These are phyloP conservation scores for Sanderia malayensis DNA, from an alignment of 30 jellyfish, hydroid and myxozoan genomes.

Conservation along the genomic window DNA sequence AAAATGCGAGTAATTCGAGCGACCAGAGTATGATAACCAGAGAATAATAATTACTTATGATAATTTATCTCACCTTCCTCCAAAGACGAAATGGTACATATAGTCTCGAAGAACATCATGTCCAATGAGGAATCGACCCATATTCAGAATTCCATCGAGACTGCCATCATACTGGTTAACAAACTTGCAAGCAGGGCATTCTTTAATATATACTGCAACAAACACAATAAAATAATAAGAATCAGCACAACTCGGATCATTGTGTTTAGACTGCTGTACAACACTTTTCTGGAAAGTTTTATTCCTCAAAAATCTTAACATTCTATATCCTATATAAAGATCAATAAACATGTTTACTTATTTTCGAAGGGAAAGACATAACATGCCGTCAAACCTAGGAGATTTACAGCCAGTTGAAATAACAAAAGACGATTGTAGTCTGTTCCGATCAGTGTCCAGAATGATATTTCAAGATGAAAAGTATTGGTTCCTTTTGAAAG, in stretches of 20 bases:
- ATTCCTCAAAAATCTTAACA: background rate
- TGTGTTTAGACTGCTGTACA: background rate
- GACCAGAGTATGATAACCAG: constrained; percentile 4
- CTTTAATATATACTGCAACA: constrained; percentile 1
- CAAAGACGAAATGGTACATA: constrained; percentile 14
- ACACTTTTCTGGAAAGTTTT: constrained; percentile 1
- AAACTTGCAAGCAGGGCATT: constrained; percentile 1
- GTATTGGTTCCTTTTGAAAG: constrained; percentile 2
- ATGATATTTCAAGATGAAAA: background rate
- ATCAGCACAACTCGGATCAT: background rate
- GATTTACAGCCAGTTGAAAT: constrained; percentile 2
- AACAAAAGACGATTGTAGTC: constrained; percentile 1
- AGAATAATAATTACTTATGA: background rate
- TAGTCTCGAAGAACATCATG: constrained; percentile 17
- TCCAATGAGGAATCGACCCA: constrained; percentile 3
- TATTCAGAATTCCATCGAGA: constrained; percentile 11
- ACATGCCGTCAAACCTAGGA: constrained; percentile 1
- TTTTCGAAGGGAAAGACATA: constrained; percentile 1
- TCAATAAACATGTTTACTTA: background rate
- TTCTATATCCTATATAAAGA: background rate
- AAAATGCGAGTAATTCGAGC: constrained; percentile 3
- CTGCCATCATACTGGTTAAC: constrained; percentile 12
- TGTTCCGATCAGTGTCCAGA: constrained; percentile 4
- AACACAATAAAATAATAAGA: background rate
- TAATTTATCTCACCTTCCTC: constrained; percentile 8